A percentile compares a stretch with the other conserved stretches of the same genome.
These are phyloP conservation scores for Amazonetta brasiliensis DNA, from an alignment of 2,797 vertebrate genomes.

Conservation along the genomic window DNA sequence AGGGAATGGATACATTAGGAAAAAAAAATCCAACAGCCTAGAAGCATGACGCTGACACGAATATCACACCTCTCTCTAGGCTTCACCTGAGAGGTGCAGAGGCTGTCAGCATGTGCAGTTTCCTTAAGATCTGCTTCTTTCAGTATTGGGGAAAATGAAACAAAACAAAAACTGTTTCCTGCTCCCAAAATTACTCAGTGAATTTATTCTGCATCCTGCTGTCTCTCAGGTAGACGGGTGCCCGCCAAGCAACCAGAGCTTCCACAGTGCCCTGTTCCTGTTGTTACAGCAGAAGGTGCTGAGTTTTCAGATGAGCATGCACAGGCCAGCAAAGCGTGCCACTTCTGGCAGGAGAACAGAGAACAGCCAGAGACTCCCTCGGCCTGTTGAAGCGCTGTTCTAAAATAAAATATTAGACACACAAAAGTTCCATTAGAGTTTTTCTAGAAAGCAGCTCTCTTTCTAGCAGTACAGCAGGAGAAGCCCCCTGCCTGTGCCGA, in stretches of 20 bases:
- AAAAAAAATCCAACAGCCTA: background rate
- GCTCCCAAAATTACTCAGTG: background rate
- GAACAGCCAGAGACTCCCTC: constrained; percentile 9
- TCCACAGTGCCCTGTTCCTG: background rate
- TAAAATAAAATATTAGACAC: background rate
- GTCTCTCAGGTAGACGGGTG: background rate
- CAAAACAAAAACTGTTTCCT: background rate
- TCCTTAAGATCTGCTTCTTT: background rate
- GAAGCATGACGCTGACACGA: background rate
- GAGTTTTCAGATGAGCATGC: background rate
- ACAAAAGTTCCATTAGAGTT: background rate
- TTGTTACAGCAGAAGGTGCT: background rate
- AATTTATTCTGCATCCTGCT: constrained; percentile 6
- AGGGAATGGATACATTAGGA: background rate
- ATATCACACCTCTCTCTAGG: background rate
- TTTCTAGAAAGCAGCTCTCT: background rate
- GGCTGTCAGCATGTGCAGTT: background rate
- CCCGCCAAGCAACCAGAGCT: background rate
- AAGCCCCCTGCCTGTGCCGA: background rate
- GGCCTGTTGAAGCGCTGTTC: constrained; percentile 35
- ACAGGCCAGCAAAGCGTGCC: constrained; percentile 7
- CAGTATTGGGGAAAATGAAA: accelerated
- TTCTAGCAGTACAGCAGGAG: accelerated
- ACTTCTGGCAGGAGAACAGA: constrained; percentile 3
- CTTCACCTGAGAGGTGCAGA: background rate